A percentile compares a stretch with the other conserved stretches of the same genome.
Conservation (phyloP, 2,888 invertebrate species). For the Lasius fuliginosus region DNA sequence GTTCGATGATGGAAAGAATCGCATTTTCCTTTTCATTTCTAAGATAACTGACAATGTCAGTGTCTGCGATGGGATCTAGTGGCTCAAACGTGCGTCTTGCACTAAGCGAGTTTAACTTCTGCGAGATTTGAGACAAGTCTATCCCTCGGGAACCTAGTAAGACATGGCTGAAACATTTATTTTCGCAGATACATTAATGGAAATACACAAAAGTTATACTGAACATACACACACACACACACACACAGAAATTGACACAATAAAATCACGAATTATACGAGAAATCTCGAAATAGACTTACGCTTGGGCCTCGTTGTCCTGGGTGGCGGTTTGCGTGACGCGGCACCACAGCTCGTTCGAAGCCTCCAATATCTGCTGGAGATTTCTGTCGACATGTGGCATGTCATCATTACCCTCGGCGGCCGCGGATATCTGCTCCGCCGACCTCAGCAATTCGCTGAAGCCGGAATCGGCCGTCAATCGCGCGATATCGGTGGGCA, state of each 20-base stretch:
- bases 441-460: slow-evolving; percentile 95
- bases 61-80: slow-evolving; percentile 95
- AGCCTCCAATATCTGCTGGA: slow-evolving; percentile 96
- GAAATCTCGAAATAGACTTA: slow-evolving; percentile 86
- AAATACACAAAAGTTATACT: slow-evolving; percentile 52
- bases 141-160: slow-evolving; percentile 96
- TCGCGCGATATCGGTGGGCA: slow-evolving; percentile 54
- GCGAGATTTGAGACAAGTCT: slow-evolving; percentile 97
- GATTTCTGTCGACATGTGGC: slow-evolving; percentile 95
- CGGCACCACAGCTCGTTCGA: slow-evolving; percentile 95
- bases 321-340: slow-evolving; percentile 94
- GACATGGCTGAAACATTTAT: slow-evolving; percentile 90
- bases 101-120: slow-evolving; percentile 95
- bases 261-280: background rate
- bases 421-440: slow-evolving; percentile 96
- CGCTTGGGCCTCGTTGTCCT: slow-evolving; percentile 95
- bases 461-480: slow-evolving; percentile 89
- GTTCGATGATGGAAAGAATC: slow-evolving; percentile 96
- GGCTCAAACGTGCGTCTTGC: slow-evolving; percentile 95
- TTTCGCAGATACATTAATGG: background rate
- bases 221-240: background rate
- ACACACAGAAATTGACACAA: background rate
- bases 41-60: slow-evolving; percentile 96
- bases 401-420: slow-evolving; percentile 95
- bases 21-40: slow-evolving; percentile 98